Evolutionary conservation across 2,797 vertebrate species (phyloP), one percentile per base, ranked within the genome.

Genomic region (Gila robusta): DNA sequence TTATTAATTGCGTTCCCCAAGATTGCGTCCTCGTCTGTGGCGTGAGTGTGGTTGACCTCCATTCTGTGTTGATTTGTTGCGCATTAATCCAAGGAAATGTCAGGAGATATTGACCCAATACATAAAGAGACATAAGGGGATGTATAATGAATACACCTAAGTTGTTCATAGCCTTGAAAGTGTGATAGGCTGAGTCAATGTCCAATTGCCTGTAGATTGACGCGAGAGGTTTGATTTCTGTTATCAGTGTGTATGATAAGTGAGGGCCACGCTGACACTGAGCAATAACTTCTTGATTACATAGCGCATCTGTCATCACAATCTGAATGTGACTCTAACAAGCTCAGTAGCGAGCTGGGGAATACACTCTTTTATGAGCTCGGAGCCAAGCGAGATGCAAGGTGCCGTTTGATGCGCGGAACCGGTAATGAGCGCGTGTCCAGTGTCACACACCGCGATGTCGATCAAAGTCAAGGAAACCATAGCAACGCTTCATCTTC

Each of bases 211-310:
- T 37, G 67, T 28, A 64, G 69, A 62, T 35, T 84, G 83, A 79
- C 35, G n/a, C 39, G 85, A 49, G 28, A 62, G 66, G 86, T 87
- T 79, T 87, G 87, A 88, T 84, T 86, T 86, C 70, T 78, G 71
- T 86, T 87, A 82, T 84, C 81, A 83, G 79, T 64, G 35, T 82
- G 70, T 84, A 79, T 64, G 81, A 67, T 81, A 82, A 69, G 78
- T n/a, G 67, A 79, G 81, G 41, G 81, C 59, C 32, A 73, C 41
- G 37, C 78, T 85, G 66, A 83, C 72, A 59, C 77, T 17, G 81
- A 84, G 90, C 90, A 91, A 90, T 91, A 91, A 89, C 83, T 84
- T 52, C 54, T 69, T 91, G 88, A 90, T 90, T 90, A 88, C 85
- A 88, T n/a, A 81, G 67, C 73, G 54, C 44, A 77, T 88, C 86